Evolutionary conservation across 2,113 vertebrate genomes (phyloP), one percentile per base, ranked within the genome.

Genomic region (Rhegmatorhina hoffmannsi): DNA sequence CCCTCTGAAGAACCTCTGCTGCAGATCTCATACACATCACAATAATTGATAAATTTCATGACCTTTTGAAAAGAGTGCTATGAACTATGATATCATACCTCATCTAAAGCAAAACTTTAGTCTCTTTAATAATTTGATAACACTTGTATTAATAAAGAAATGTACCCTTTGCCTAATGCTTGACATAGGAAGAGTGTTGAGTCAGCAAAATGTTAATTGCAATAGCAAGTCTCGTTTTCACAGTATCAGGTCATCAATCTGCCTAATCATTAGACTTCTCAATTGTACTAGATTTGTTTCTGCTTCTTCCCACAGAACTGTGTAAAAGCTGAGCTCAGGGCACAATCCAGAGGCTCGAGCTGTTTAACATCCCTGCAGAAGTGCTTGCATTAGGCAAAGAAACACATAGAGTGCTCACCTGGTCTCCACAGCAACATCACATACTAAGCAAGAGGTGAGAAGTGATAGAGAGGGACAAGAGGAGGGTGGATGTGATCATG

Each of bases 191-290:
- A 96, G 93, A 33, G 36, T 80, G 68, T 24, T n/a, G 82, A 85
- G 75, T 95, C 95, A 96, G 92, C 92, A 91, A 82, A 84, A 90
- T 64, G 66, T 80, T 94, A 93, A 96, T 87, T 90, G 80, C 46
- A 66, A 66, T 52, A 84, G 53, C 38, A 79, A 88, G 77, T 60
- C 44, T 84, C 44, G 53, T 90, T 77, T 83, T 84, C 75, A 84
- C 25, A 50, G 43, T 29, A 58, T 50, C 50, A 74, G 67, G 17
- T 63, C 91, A 93, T 94, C 44, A 52, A 43, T 85, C 90, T 90
- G 44, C 26, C 47, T 83, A 77, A 91, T 64, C 3, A 14, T 69
- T 52, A 36, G 29, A 55, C 17, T 82, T 62, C 29, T 84, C 68
- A 75, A 24, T 7, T 63, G 25, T 40, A 31, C 52, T 24, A 33